These are phyloP conservation scores for Chondrosia reniformis DNA, from an alignment of 37 sponge, comb jelly and placozoan species.

Conservation along the genomic window DNA sequence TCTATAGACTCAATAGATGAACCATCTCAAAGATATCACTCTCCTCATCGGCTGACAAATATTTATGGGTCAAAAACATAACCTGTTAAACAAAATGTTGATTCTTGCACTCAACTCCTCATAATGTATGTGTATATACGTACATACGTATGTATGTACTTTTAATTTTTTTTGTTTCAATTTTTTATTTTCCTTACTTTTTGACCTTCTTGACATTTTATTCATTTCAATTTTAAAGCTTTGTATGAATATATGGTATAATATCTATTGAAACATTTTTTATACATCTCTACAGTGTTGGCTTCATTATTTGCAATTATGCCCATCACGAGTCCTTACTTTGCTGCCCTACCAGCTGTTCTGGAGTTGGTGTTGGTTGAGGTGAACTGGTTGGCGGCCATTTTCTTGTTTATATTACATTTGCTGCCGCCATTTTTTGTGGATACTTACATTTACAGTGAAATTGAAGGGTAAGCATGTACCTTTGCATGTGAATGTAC, in stretches of 20 bases:
- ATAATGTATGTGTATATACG: not conserved
- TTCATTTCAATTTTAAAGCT: not conserved
- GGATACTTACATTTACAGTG: conserved; percentile 83
- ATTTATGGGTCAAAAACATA: too few relatives aligned
- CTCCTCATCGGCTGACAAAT: too few relatives aligned
- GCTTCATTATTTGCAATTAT: conserved; percentile 83
- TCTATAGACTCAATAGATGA: too few relatives aligned
- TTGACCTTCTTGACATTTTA: not conserved
- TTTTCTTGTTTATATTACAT: conserved; percentile 56
- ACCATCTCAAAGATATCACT: too few relatives aligned
- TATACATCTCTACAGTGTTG: conserved; percentile 11
- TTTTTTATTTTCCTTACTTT: not conserved
- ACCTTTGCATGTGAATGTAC: too few relatives aligned
- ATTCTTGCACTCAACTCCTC: too few relatives aligned
- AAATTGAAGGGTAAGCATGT: conserved; percentile 92
- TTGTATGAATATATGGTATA: not conserved
- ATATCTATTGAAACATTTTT: not conserved
- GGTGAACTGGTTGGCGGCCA: conserved; percentile 46
- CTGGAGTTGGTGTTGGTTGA: conserved; percentile 89
- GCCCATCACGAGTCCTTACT: conserved; percentile 90
- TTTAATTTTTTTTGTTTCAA: not conserved
- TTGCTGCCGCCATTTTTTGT: conserved; percentile 78
- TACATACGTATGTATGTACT: conserved; percentile 12
- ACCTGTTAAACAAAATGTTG: too few relatives aligned
- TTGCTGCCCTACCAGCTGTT: conserved; percentile 84